phyloP scores from a whole-genome alignment of 2,888 invertebrate species.

The Hirudinaria manillensis region DNA sequence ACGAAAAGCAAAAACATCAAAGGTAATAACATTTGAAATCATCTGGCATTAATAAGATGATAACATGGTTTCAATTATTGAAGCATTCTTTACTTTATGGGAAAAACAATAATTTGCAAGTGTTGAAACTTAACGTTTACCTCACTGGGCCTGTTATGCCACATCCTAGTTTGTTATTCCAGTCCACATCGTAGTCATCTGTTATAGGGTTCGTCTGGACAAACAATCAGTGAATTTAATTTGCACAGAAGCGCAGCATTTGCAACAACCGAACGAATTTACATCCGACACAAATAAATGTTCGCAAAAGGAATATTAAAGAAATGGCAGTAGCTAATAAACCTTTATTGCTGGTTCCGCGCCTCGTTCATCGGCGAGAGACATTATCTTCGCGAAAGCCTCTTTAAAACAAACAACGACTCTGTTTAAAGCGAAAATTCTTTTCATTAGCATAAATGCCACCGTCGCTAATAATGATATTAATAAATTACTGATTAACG shows the following conservation, averaged over 20 bases:
- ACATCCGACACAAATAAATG: neutral
- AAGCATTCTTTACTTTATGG: neutral
- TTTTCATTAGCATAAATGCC: too few relatives aligned
- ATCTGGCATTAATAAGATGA: too few relatives aligned
- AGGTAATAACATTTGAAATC: too few relatives aligned
- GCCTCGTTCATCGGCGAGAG: neutral
- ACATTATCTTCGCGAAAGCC: neutral
- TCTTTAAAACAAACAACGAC: too few relatives aligned
- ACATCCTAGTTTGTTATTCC: conserved; percentile 47
- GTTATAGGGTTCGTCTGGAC: conserved; percentile 46
- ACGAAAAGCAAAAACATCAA: too few relatives aligned
- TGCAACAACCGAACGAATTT: neutral
- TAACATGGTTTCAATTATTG: neutral
- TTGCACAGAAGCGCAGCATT: neutral
- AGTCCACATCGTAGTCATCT: conserved; percentile 46
- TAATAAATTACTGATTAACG: too few relatives aligned
- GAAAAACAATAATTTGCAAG: neutral
- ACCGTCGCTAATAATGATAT: too few relatives aligned
- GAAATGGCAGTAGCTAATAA: neutral
- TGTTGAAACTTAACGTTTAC: conserved; percentile 35
- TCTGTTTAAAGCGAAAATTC: too few relatives aligned
- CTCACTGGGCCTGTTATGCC: conserved; percentile 51
- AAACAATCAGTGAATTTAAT: neutral
- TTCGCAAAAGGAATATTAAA: neutral
- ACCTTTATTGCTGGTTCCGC: conserved; percentile 6